Base-by-base conservation (phyloP, 2,797 vertebrate species). In the Channallabes apus region DNA sequence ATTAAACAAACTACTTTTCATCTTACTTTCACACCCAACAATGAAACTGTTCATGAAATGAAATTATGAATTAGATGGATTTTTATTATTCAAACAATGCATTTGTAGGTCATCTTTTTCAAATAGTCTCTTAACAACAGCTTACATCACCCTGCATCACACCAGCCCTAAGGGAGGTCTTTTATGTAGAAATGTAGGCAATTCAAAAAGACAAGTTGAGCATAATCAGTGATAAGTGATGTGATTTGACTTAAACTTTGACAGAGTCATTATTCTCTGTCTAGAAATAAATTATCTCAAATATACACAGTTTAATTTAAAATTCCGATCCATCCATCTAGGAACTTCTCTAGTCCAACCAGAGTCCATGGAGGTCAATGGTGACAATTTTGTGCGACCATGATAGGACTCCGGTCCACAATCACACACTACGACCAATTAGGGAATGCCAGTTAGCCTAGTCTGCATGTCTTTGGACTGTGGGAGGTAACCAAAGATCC, bases 101-200 rank as follows among this genome's bases (percentile, higher is more conserved):
- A 71, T 59, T 82, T 84, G 0, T 1, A 62, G 58, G 76, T 14
- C 76, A 79, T 79, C 58, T 76, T 88, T 82, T 86, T 62, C 75
- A 58, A 73, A 32, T 69, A 24, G 27, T 27, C 46, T 76, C 54
- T 81, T 86, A 79, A 82, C 82, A 76, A 65, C 67, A 71, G 71
- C 73, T 87, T 89, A 81, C 84, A 80, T 89, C 79, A 89, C 56
- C 46, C 64, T 65, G 65, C 71, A 86, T 73, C 67, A 65, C 67
- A 65, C 38, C 56, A 77, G 77, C 58, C 76, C 38, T 7, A 20
- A 84, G 79, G 80, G 51, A 84, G 22, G 58, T 80, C 58, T 79
- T 79, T 62, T 79, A 62, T 88, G 18, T 69, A 71, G 82, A 86
- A 64, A 78, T 77, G 24, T 67, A 67, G 18, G n/a, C 38, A 79